Evolutionary conservation across 1,140 invertebrate genomes (phyloP).

Genomic region (Saxidomus purpurata): DNA sequence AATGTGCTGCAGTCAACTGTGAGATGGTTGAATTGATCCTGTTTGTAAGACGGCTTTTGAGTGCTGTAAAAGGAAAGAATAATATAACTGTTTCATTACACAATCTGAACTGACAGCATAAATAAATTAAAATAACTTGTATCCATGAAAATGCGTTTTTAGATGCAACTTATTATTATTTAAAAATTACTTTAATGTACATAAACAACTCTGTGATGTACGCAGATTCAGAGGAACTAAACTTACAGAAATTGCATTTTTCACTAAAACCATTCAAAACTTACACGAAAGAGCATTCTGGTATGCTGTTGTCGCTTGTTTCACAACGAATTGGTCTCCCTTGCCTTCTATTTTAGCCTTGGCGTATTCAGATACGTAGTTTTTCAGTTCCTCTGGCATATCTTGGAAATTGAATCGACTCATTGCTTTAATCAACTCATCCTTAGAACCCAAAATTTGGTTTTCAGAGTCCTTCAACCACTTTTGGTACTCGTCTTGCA

Average conservation of each 20-base stretch:
- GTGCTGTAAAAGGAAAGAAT: not conserved
- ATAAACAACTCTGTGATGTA: too few relatives aligned
- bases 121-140: too few relatives aligned
- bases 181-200: too few relatives aligned
- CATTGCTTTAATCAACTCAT: conserved; percentile 17
- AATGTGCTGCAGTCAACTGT: not conserved
- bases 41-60: not conserved
- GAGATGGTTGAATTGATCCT: not conserved
- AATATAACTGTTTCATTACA: too few relatives aligned
- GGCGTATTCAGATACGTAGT: conserved; percentile 18
- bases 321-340: not conserved
- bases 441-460: conserved; percentile 34
- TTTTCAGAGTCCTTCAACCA: conserved; percentile 37
- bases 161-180: too few relatives aligned
- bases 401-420: not conserved
- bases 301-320: not conserved
- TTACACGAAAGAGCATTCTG: conserved; percentile 23
- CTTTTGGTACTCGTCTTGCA: conserved; percentile 39
- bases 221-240: too few relatives aligned
- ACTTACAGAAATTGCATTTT: too few relatives aligned
- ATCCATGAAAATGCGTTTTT: too few relatives aligned
- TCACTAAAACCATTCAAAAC: not conserved
- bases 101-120: too few relatives aligned
- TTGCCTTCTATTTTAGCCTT: not conserved
- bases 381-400: conserved; percentile 15